Base-by-base conservation (phyloP, 2,113 vertebrate genomes). In the Ciconia stormi region DNA sequence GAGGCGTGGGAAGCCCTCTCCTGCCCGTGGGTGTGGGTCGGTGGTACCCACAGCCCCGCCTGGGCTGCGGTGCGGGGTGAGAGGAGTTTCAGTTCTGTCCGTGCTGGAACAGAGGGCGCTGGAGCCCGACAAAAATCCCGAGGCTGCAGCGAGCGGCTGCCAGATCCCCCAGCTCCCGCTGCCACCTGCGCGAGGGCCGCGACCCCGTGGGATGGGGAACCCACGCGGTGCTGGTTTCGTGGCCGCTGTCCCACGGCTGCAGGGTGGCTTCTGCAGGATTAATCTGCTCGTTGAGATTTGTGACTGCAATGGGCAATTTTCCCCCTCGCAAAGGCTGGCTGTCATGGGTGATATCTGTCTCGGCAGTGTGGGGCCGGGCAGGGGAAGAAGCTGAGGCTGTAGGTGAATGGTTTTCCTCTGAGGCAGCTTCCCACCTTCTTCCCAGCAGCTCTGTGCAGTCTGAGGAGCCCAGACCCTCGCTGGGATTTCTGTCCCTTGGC, bases 31-130 rank as follows among this genome's bases (percentile, higher is more conserved):
- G 53, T 21, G 44, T 0, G 12, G 53, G 32, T 4, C 8, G 4
- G 42, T 20, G 86, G n/a, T 21, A 36, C 49, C 36, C 23, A 2
- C 34, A 12, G 66, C 56, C 65, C 53, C 5, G 30, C 5, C 22
- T 32, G 78, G 88, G 8, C 10, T 8, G 25, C 2, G 13, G 26
- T 0, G 7, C 2, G 11, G 65, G 79, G 40, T 1, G 70, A 83
- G 82, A 59, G 55, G 61, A 78, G 29, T 17, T 90, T 65, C 91
- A 89, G 69, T 91, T 95, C 94, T 92, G 88, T 18, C 84, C 44
- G 2, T 50, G 85, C 77, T 71, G 94, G 93, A 97, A n/a, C 89
- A 97, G 95, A 97, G 96, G 97, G 96, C 87, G 86, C 96, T 92
- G 96, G 94, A 97, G 96, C 73, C 90, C 50, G 71, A 73, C 21